Evolutionary conservation across 2,888 invertebrate genomes (phyloP), one percentile per base, ranked within the genome.

Genomic region (Drosophila atripex): DNA sequence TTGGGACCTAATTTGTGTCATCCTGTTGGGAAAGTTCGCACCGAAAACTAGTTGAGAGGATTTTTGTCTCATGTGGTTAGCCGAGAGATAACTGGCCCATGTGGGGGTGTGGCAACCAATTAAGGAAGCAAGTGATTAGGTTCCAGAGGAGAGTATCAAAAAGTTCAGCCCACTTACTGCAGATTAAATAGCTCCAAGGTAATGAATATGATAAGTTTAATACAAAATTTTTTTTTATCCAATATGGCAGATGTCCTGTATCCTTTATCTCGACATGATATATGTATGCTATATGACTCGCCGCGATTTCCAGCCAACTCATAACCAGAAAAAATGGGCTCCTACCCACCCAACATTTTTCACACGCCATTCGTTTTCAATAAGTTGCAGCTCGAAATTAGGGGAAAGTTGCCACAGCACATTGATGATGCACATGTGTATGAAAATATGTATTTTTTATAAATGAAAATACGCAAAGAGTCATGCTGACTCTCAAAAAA

Each of bases 301-400:
- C 52, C 23, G 16, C 52, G 64, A 64, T 64, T 63, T 52, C 38
- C n/a, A 16, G 64, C 35, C 50, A 12, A 51, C 35, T 35, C 51
- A 51, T 16, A 51, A 28, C 28, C 49, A 11, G 28, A 60, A 61
- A 8, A 35, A 51, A 51, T 35, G 23, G n/a, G 7, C 25, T 18
- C 18, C 18, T 18, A 11, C 39, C 38, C 55, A 1, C 43, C 28
- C 21, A 71, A 69, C 59, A 82, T 75, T 82, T 85, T 86, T 87
- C 88, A 83, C 88, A 80, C 88, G 68, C 86, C 88, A 83, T 83
- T 83, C 86, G 88, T 73, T 87, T 87, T 83, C 88, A 83, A 83
- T 83, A 83, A 87, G 80, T 73, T 64, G 66, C 58, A 66, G 45
- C 51, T 39, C 60, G 57, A 82, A 87, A 82, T 87, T 82, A 80